Evolutionary conservation across 2,797 vertebrate genomes (phyloP).

Genomic region (Mus caroli): DNA sequence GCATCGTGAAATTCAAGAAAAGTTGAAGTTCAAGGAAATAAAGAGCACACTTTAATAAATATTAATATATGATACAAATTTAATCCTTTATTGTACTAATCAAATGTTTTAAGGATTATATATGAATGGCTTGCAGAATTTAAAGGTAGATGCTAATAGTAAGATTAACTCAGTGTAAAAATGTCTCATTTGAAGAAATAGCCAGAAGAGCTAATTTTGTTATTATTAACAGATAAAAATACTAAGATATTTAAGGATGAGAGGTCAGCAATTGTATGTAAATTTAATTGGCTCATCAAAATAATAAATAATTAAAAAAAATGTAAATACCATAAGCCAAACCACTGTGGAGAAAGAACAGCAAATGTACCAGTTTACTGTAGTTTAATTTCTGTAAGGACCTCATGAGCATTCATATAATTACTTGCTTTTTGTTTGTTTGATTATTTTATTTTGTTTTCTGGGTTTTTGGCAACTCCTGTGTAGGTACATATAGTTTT

Average conservation of each 20-base stretch:
- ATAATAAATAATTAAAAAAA: background rate
- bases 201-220: background rate
- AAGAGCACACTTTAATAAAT: background rate
- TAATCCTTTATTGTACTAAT: background rate
- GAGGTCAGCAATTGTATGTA: background rate
- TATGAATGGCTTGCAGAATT: background rate
- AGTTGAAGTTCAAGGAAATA: background rate
- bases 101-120: background rate
- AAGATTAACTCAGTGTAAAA: background rate
- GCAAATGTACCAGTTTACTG: background rate
- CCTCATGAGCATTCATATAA: background rate
- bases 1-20: background rate
- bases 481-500: background rate
- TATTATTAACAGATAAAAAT: background rate
- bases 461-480: background rate
- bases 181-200: background rate
- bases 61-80: background rate
- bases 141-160: background rate
- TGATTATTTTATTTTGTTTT: background rate
- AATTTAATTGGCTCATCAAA: constrained; percentile 16
- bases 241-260: background rate
- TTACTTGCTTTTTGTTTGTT: background rate
- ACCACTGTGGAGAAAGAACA: background rate
- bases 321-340: background rate
- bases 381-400: background rate